phyloP scores from a whole-genome alignment of 2,888 invertebrate genomes.

The Brachypterus glaber region DNA sequence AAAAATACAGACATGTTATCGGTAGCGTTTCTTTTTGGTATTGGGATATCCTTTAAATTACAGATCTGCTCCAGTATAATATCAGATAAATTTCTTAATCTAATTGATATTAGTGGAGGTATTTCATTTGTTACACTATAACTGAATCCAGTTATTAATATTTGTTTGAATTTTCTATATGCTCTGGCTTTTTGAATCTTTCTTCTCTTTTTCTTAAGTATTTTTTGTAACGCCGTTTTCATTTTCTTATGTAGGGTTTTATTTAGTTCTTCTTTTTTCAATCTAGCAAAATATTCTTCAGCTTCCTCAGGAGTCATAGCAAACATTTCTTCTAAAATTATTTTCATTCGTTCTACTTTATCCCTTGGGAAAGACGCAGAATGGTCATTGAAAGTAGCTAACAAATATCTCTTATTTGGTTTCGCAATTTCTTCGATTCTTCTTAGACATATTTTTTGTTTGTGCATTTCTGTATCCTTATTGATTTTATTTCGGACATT shows the following conservation, averaged over 20 bases:
- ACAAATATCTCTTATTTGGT: not conserved
- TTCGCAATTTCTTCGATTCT: not conserved
- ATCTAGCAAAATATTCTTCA: slow-evolving; percentile 46
- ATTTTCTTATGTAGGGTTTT: not conserved
- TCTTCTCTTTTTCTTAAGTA: slow-evolving; percentile 19
- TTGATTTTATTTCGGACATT: no score
- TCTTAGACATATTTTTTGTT: no score
- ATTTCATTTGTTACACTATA: slow-evolving; percentile 27
- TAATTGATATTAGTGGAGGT: slow-evolving; percentile 47
- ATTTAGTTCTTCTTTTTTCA: slow-evolving; percentile 24
- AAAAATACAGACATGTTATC: slow-evolving; percentile 24
- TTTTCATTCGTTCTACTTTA: slow-evolving; percentile 44
- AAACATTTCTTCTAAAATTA: slow-evolving; percentile 41
- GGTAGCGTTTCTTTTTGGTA: slow-evolving; percentile 49
- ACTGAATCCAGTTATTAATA: slow-evolving; percentile 24
- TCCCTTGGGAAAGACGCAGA: slow-evolving; percentile 35
- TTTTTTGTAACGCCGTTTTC: slow-evolving; percentile 12
- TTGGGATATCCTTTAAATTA: slow-evolving; percentile 74
- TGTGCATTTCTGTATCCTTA: no score
- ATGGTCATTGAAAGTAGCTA: not conserved
- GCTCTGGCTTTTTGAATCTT: slow-evolving; percentile 20
- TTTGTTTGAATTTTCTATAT: slow-evolving; percentile 21
- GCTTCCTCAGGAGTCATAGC: slow-evolving; percentile 40
- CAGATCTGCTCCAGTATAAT: slow-evolving; percentile 47
- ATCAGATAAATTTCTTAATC: slow-evolving; percentile 46